Percentiles rank a stretch among this genome's conserved stretches.
Conservation (phyloP, 2,113 vertebrate species). For the Urocolius indicus region DNA sequence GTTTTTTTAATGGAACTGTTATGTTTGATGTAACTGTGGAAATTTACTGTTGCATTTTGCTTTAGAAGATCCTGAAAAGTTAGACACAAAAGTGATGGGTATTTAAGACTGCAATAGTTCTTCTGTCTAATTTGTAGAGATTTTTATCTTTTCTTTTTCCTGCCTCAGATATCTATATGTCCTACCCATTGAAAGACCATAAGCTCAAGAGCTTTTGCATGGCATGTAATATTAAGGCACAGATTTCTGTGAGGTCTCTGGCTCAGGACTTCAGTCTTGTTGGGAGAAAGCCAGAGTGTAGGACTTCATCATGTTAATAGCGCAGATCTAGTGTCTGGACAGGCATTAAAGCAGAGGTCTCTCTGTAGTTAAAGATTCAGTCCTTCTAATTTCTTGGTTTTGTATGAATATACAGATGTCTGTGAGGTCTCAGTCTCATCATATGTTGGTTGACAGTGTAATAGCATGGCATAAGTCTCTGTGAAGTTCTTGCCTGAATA, state of each 20-base stretch:
- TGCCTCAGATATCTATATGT: neutral
- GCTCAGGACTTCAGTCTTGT: neutral
- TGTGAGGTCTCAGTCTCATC: neutral
- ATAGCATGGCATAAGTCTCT: neutral
- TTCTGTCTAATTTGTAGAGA: neutral
- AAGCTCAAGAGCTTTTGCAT: neutral
- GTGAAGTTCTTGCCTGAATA: neutral
- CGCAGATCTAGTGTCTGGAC: neutral
- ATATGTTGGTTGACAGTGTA: neutral
- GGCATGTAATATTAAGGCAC: neutral
- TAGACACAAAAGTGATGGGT: neutral
- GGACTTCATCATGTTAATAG: neutral
- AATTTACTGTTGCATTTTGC: neutral
- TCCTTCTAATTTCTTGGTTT: neutral
- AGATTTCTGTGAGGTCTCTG: slow-evolving; percentile 32
- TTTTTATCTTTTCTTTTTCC: neutral
- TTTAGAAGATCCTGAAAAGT: neutral
- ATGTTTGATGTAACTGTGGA: neutral
- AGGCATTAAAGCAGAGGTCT: slow-evolving; percentile 13
- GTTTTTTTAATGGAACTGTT: neutral
- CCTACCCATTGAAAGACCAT: neutral
- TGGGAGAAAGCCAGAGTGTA: neutral
- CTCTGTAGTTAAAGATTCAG: neutral
- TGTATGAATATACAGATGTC: neutral
- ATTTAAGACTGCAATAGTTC: neutral